Base-by-base conservation (phyloP, 2,888 invertebrate species). In the Ephialtes manifestator region DNA sequence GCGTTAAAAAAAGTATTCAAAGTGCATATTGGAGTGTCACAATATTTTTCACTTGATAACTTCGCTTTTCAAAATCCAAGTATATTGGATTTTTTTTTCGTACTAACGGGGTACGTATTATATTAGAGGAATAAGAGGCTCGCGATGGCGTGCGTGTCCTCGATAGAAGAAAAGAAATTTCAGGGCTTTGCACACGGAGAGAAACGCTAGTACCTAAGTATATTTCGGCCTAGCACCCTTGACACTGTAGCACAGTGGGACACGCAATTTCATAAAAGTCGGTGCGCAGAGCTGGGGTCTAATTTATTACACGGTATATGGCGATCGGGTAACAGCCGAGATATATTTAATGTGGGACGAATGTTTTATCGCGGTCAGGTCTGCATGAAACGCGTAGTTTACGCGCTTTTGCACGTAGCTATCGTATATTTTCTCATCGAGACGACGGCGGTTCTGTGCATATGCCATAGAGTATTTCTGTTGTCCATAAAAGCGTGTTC, bases 321-420 rank as follows among this genome's bases (percentile, higher is more conserved):
- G 53, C 53, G 53, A 58, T 24, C 53, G 53, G 18, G 20, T 55
- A 55, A 55, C 53, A n/a, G 20, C 20, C 53, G 53, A 55, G 53
- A 58, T 58, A 58, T 58, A 58, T 20, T 13, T 58, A 46, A 46
- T 46, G 46, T 15, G 46, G 15, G 15, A 13, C 46, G 15, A 46
- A 15, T 46, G 46, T 46, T 13, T 46, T 46, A 46, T 46, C 46
- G 46, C 15, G 15, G 13, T 15, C 46, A 4, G 15, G 46, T 46
- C 46, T 46, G 46, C 46, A 46, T 46, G 46, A 46, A 46, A 15
- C 46, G 46, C 39, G 39, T 10, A 15, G 15, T 15, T 13, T 46
- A 46, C 46, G 46, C 15, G 46, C 15, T 46, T 15, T 15, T 46
- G 46, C 46, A 15, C 46, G 46, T 13, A 15, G 46, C 46, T 46